phyloP scores from a whole-genome alignment of 2,888 invertebrate genomes.

The Mystacides longicornis region DNA sequence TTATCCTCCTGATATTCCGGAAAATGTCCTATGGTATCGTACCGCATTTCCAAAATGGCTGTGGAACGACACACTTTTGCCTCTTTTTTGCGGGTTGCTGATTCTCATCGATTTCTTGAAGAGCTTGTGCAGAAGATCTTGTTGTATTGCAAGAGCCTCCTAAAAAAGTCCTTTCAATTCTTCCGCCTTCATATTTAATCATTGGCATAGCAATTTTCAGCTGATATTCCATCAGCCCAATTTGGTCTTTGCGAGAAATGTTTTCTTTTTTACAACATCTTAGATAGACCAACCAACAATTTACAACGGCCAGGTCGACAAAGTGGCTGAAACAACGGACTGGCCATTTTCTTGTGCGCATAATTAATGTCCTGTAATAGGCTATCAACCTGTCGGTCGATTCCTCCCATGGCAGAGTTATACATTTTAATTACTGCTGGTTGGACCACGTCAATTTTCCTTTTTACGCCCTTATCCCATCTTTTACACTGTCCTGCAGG shows the following conservation, averaged over 20 bases:
- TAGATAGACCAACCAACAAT: neutral
- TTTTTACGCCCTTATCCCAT: neutral
- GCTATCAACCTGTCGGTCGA: neutral
- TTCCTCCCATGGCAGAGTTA: neutral
- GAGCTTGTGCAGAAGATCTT: neutral
- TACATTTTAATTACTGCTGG: neutral
- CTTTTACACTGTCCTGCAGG: neutral
- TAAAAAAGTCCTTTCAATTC: neutral
- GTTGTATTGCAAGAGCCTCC: neutral
- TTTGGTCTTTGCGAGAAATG: neutral
- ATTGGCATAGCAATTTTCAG: neutral
- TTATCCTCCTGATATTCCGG: neutral
- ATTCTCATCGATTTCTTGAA: neutral
- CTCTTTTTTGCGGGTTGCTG: neutral
- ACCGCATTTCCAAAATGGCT: neutral
- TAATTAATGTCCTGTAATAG: neutral
- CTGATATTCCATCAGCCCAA: neutral
- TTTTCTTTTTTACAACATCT: neutral
- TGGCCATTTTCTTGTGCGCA: neutral
- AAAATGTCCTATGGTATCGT: neutral
- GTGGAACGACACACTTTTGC: neutral
- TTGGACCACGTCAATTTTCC: neutral
- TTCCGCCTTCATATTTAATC: neutral
- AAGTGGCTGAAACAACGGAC: neutral
- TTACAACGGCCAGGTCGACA: neutral